Evolutionary conservation across 1,140 invertebrate genomes (phyloP).

Genomic region (Drosophila neocordata): DNA sequence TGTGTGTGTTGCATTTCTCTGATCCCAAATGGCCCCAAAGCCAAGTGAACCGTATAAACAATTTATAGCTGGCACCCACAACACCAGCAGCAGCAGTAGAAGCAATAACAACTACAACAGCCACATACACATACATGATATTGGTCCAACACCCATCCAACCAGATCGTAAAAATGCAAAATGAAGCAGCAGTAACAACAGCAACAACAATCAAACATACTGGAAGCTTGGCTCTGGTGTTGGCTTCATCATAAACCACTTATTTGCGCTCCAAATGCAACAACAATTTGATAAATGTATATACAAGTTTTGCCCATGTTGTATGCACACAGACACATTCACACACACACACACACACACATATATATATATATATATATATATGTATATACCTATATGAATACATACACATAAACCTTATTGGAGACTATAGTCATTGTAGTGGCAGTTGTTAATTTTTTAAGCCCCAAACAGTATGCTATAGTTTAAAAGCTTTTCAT

Average conservation of each 20-base stretch:
- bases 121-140: constrained; percentile 42
- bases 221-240: not conserved
- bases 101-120: constrained; percentile 30
- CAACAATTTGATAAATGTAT: constrained; percentile 75
- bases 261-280: constrained; percentile 79
- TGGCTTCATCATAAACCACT: constrained; percentile 78
- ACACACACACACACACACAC: not conserved
- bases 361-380: not conserved
- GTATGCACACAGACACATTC: not conserved
- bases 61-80: constrained; percentile 71
- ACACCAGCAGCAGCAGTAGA: constrained; percentile 37
- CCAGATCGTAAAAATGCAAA: constrained; percentile 76
- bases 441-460: constrained; percentile 11
- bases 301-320: constrained; percentile 11
- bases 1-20: constrained; percentile 36
- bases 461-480: constrained; percentile 23
- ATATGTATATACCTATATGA: not conserved
- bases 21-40: constrained; percentile 78
- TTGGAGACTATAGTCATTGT: not conserved
- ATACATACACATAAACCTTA: not conserved
- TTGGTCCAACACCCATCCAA: constrained; percentile 45
- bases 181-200: constrained; percentile 56
- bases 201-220: constrained; percentile 16
- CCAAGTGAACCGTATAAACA: constrained; percentile 80
- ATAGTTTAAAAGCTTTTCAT: not conserved